Base-by-base conservation (phyloP, 2,797 vertebrate species). In the Gymnoscopelus microlampas region DNA sequence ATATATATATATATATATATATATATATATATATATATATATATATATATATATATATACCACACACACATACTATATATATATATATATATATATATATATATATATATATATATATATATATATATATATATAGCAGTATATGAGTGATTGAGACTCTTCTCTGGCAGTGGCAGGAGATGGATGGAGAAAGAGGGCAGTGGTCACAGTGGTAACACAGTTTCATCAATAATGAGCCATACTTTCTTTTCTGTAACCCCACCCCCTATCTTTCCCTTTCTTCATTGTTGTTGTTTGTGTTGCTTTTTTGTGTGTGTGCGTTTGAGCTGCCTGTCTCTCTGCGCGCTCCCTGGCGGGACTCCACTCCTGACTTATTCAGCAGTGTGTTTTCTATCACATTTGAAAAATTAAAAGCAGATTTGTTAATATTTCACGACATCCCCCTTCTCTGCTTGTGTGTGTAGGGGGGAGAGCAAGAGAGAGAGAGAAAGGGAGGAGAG, bases 311-410 rank as follows among this genome's bases (percentile, higher is more conserved):
- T 88, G 87, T 85, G 81, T 85, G 78, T 79, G 82, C 79, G 74
- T 66, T 82, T 62, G 82, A 80, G 74, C 64, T 81, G 64, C 66
- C 81, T 58, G 50, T 78, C 77, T 83, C 29, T 54, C 76, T 63
- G 53, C 10, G 5, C 73, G 19, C 14, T 76, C 70, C 80, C 93
- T 91, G 85, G 92, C 93, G 94, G 93, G 75, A 68, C 10, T 50
- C 73, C 89, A 91, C 95, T 95, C 67, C 79, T 93, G 87, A 93
- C 89, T 94, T 92, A 93, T 94, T 94, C 85, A 92, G 75, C 76
- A 88, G 85, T 87, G 74, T 87, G 87, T 93, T 93, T 92, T 92
- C 89, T 83, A 90, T 87, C 85, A 84, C 87, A 90, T 89, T 87
- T 89, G 84, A 89, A 85, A 92, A 92, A 91, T 87, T 84, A 92